Evolutionary conservation across 2,797 vertebrate species (phyloP).

Genomic region (Syndactyla subalaris): DNA sequence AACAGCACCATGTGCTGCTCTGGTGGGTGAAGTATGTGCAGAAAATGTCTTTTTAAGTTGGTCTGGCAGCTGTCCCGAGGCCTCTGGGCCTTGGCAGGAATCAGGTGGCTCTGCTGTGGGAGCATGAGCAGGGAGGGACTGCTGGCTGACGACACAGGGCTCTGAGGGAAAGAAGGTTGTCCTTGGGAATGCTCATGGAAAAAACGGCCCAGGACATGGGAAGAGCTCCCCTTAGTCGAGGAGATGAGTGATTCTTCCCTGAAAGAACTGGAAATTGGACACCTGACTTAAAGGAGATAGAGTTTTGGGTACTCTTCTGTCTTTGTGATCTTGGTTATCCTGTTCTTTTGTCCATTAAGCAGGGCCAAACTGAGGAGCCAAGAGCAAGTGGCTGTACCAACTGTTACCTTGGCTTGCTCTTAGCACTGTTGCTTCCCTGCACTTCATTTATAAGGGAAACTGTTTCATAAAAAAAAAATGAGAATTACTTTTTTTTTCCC

Average conservation of each 20-base stretch:
- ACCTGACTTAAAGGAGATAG: neutral
- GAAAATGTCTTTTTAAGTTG: neutral
- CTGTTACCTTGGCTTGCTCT: neutral
- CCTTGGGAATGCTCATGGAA: neutral
- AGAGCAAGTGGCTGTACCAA: neutral
- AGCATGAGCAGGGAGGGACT: neutral
- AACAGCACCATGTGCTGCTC: neutral
- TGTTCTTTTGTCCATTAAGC: neutral
- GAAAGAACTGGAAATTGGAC: neutral
- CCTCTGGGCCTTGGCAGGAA: neutral
- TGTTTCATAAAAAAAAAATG: neutral
- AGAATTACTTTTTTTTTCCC: neutral
- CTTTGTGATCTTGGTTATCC: neutral
- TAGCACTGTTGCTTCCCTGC: neutral
- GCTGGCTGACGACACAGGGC: neutral
- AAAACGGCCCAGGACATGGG: neutral
- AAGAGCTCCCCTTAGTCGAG: neutral
- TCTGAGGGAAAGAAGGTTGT: neutral
- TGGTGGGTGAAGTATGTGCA: neutral
- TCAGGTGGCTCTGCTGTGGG: neutral
- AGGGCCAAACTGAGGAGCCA: neutral
- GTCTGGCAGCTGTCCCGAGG: neutral
- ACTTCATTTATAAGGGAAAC: neutral
- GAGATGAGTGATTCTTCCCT: neutral
- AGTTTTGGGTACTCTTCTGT: neutral